These are phyloP conservation scores for Tigriopus japonicus DNA, from an alignment of 1,140 invertebrate genomes.

Conservation along the genomic window DNA sequence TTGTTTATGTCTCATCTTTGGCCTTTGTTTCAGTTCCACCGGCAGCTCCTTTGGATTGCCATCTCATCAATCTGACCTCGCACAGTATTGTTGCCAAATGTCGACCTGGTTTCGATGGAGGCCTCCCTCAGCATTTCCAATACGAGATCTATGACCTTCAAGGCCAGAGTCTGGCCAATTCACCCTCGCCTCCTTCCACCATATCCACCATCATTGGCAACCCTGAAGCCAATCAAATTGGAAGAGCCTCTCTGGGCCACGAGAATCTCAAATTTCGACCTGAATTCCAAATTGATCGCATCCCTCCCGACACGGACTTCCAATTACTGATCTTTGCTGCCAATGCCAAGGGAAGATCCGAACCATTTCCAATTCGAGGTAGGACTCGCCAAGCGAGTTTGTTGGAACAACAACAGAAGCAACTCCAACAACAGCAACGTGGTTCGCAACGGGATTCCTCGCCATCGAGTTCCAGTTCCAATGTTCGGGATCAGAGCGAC, in stretches of 20 bases:
- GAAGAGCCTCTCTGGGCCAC: not conserved
- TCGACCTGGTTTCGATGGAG: constrained; percentile 53
- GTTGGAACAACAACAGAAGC: not conserved
- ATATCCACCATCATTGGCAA: too few relatives aligned
- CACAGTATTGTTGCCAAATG: constrained; percentile 28
- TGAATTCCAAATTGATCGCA: not conserved
- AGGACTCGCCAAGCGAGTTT: not conserved
- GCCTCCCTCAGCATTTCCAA: constrained; percentile 56
- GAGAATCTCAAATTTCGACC: not conserved
- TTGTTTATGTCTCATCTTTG: not conserved
- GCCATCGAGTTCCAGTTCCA: too few relatives aligned
- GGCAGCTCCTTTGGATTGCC: not conserved
- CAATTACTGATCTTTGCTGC: not conserved
- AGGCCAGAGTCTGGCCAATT: constrained; percentile 20
- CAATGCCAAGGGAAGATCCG: constrained; percentile 1
- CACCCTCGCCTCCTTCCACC: too few relatives aligned
- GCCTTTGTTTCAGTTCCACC: not conserved
- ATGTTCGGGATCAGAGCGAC: not conserved
- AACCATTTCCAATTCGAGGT: not conserved
- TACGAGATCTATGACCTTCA: constrained; percentile 43
- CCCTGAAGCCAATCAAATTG: not conserved
- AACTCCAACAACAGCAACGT: too few relatives aligned
- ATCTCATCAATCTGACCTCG: not conserved
- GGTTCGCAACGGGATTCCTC: too few relatives aligned
- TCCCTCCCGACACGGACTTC: not conserved